These are phyloP conservation scores for Caiman crocodilus DNA, from an alignment of 2,797 vertebrate species.

Conservation along the genomic window DNA sequence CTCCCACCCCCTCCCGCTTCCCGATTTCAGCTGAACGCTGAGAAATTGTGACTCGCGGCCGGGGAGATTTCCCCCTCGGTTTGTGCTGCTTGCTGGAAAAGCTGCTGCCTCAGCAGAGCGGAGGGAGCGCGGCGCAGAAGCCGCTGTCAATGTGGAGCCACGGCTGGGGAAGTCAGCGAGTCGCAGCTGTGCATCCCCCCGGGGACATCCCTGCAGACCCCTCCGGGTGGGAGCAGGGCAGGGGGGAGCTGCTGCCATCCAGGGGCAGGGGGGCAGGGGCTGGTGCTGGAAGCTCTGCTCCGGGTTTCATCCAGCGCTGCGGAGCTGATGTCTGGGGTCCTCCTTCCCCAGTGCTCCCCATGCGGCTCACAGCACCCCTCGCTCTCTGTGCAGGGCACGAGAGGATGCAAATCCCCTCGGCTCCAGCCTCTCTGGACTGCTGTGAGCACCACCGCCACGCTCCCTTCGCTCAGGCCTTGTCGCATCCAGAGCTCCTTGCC, in stretches of 20 bases:
- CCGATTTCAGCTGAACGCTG: background rate
- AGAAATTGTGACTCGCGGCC: background rate
- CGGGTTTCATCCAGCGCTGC: background rate
- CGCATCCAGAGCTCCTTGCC: too few species aligned
- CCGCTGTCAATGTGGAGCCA: accelerated
- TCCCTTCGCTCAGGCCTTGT: too few species aligned
- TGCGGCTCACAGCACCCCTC: background rate
- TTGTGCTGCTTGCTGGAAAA: background rate
- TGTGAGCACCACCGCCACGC: too few species aligned
- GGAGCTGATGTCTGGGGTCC: background rate
- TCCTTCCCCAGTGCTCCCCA: background rate
- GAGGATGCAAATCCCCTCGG: too few species aligned
- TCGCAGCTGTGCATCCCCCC: background rate
- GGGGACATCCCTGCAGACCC: background rate
- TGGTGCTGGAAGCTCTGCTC: too few species aligned
- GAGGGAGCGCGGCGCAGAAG: background rate
- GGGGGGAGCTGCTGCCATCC: background rate
- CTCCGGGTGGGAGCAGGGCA: background rate
- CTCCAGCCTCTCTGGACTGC: too few species aligned
- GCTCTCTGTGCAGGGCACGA: background rate
- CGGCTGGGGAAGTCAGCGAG: background rate
- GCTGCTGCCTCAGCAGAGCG: background rate
- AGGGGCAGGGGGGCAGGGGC: too few species aligned
- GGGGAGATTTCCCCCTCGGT: background rate
- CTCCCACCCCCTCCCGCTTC: background rate